Percentiles rank a stretch among this genome's conserved stretches.
phyloP scores from a whole-genome alignment of 2,888 invertebrate genomes.

The Oscheius onirici region DNA sequence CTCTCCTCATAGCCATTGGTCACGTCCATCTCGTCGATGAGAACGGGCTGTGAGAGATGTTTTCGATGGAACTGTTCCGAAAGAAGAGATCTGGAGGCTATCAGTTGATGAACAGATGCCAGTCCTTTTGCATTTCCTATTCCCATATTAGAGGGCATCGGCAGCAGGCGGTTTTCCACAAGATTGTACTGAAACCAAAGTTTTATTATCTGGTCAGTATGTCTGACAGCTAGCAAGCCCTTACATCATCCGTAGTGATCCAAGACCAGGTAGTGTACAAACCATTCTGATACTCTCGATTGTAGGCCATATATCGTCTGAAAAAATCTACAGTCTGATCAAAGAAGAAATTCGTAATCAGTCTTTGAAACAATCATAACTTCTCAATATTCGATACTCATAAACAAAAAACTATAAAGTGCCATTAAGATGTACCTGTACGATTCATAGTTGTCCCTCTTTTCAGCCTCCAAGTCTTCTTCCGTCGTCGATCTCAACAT shows the following conservation, averaged over 20 bases:
- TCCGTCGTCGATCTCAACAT: slow-evolving; percentile 38
- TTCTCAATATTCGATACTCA: no score
- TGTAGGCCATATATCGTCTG: slow-evolving; percentile 47
- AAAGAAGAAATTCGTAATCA: no score
- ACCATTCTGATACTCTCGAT: slow-evolving; percentile 49
- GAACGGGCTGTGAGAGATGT: slow-evolving; percentile 41
- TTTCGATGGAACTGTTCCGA: slow-evolving; percentile 33
- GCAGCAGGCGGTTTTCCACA: slow-evolving; percentile 51
- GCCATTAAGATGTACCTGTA: slow-evolving; percentile 29
- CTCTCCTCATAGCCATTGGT: slow-evolving; percentile 57
- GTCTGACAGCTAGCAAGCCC: no score
- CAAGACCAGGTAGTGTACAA: slow-evolving; percentile 54
- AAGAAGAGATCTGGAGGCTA: slow-evolving; percentile 37
- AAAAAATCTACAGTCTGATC: neutral
- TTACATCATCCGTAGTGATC: slow-evolving; percentile 57
- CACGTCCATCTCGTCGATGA: slow-evolving; percentile 52
- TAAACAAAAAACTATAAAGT: no score
- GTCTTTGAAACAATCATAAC: no score
- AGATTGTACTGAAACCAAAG: slow-evolving; percentile 53
- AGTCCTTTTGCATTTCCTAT: slow-evolving; percentile 53
- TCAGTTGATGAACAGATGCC: slow-evolving; percentile 50
- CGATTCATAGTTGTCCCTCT: slow-evolving; percentile 47
- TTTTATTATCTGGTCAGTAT: no score
- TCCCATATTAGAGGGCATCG: slow-evolving; percentile 64
- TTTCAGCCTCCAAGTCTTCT: slow-evolving; percentile 40